Base-by-base conservation (phyloP, 2,113 vertebrate species). In the Harpagus bidentatus region DNA sequence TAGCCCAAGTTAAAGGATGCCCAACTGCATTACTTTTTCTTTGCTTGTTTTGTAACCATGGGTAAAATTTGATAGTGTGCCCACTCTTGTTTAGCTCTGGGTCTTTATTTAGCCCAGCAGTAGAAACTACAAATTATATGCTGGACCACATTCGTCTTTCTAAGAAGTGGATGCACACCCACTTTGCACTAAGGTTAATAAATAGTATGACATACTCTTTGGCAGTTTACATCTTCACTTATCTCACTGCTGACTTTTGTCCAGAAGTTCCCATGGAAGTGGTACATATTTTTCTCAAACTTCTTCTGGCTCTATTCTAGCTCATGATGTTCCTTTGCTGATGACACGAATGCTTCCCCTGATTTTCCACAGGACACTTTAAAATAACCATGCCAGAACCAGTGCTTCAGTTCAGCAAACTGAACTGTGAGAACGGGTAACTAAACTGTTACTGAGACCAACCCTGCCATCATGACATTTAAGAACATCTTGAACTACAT, bases 281-380 rank as follows among this genome's bases (percentile, higher is more conserved):
- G 45, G 21, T 73, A 77, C n/a, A 25, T 85, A 59, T 86, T 93
- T 93, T 94, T 73, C 84, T 55, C n/a, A 89, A 73, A 79, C 10
- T 55, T 36, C 26, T 69, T 82, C 81, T 95, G 66, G 20, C 67
- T 96, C 47, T 95, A 28, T 69, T 96, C 90, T 88, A 95, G 66
- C 62, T 87, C 53, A 40, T 40, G 17, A 52, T 91, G 40, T 61
- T 87, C 62, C 38, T 95, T 86, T 93, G 40, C 40, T 72, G 38
- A 42, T 67, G 52, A 84, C 69, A 91, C 32, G 38, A 84, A 26
- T 29, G 21, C n/a, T 79, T 81, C 42, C 36, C 10, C n/a, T 79
- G 28, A 32, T 90, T 95, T 92, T 91, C 48, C 45, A 69, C 17
- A 69, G 67, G 34, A 29, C 13, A 16, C 18, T 91, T 81, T 56